Base-by-base conservation (phyloP, 2,888 invertebrate genomes). In the Lithophane semibrunnea region DNA sequence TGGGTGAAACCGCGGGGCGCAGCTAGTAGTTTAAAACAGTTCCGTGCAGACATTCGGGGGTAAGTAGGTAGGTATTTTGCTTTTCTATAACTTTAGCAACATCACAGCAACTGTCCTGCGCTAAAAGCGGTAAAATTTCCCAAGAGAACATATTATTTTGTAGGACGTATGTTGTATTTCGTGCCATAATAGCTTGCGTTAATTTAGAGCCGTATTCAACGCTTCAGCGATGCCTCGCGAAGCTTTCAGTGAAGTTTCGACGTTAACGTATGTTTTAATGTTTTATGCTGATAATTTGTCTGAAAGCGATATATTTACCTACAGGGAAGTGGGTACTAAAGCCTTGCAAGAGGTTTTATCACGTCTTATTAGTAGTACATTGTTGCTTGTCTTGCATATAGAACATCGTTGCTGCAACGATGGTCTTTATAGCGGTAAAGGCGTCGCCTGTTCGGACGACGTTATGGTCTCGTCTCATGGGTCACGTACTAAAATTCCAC, bases 291-390 rank as follows among this genome's bases (percentile, higher is more conserved):
- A 76, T 69, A 73, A 81, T 79, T 83, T 86, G 73, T 88, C 74
- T 63, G 72, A 68, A 74, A 83, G 77, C 77, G 66, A 86, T 80
- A 70, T 86, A 83, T 87, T 81, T 80, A 29, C 29, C 29, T 29
- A 87, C 75, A 82, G 56, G 64, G 64, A 71, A 79, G 52, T 77
- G 65, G 54, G 61, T 61, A 60, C 44, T 80, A 70, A 73, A 73
- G 64, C n/a, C 66, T 77, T 82, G 78, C 69, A 84, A 79, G 83
- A 86, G 84, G 85, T 89, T 89, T 88, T 86, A 88, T 77, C 80
- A 79, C 83, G 81, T 60, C 10, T 75, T 58, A 16, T 42, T 49
- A 0, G 16, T 37, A 86, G 16, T 37, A 86, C 88, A 90, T 88
- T 88, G 91, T 90, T 88, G 81, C 61, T 54, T 64, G 49, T 52